phyloP scores from a whole-genome alignment of 2,888 invertebrate genomes.

The Pristionchus entomophagus region DNA sequence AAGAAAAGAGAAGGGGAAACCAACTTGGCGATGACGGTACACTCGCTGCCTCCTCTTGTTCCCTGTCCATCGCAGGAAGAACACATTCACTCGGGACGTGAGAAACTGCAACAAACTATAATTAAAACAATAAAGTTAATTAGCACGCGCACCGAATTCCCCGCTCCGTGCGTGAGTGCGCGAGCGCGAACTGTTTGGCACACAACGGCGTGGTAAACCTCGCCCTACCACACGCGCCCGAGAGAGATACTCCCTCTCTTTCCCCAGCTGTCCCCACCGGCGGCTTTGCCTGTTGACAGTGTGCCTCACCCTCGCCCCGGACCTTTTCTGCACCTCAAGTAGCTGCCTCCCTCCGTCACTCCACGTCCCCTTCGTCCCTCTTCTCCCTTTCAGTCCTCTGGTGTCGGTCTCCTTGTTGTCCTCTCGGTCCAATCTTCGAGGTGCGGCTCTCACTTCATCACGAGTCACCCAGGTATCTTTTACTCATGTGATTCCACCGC shows the following conservation, averaged over 20 bases:
- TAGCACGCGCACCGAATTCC: not conserved
- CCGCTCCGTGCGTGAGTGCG: not conserved
- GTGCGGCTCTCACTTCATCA: too few species aligned
- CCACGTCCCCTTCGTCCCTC: not conserved
- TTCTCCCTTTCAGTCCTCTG: not conserved
- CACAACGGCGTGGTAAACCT: constrained; percentile 1
- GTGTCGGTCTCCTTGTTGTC: not conserved
- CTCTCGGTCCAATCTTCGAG: not conserved
- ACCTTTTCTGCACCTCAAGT: too few species aligned
- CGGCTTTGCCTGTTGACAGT: too few species aligned
- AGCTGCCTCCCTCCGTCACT: constrained; percentile 9
- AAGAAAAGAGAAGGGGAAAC: not conserved
- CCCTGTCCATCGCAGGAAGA: not conserved
- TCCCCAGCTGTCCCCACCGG: constrained; percentile 18
- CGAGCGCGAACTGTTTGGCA: constrained; percentile 13
- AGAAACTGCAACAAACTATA: not conserved
- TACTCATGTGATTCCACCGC: constrained; percentile 13
- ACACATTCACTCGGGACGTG: not conserved
- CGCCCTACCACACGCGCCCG: not conserved
- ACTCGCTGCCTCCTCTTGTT: not conserved
- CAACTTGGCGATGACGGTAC: not conserved
- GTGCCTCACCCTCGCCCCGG: too few species aligned
- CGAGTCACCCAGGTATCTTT: constrained; percentile 24
- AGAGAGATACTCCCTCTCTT: constrained; percentile 2
- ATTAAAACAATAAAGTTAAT: not conserved